These are phyloP conservation scores for Operophtera brumata DNA, from an alignment of 2,888 invertebrate genomes.

Conservation along the genomic window DNA sequence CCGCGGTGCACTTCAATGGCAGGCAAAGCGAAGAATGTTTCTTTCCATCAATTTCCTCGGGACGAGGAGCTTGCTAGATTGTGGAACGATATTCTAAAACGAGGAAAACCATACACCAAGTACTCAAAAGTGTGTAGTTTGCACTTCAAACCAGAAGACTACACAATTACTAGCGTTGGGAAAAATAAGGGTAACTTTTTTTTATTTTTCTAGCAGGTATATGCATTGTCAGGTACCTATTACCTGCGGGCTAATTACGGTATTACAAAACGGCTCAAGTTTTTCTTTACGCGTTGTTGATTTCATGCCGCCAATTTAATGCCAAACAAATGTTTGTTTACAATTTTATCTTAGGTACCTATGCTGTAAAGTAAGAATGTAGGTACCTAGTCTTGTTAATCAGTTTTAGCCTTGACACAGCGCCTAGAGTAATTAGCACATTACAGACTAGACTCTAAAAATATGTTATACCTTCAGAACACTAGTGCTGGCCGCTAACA, in stretches of 20 bases:
- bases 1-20: constrained; percentile 77
- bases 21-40: constrained; percentile 75
- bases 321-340: not conserved
- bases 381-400: too few relatives aligned
- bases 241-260: constrained; percentile 18
- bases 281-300: constrained; percentile 1
- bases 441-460: too few relatives aligned
- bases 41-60: constrained; percentile 74
- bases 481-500: too few relatives aligned
- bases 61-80: constrained; percentile 68
- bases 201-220: constrained; percentile 29
- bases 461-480: too few relatives aligned
- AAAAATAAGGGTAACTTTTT: constrained; percentile 69
- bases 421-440: too few relatives aligned
- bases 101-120: constrained; percentile 76
- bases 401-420: too few relatives aligned
- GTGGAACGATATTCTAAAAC: constrained; percentile 72
- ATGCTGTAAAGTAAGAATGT: too few relatives aligned
- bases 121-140: constrained; percentile 78
- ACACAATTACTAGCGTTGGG: constrained; percentile 69
- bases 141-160: constrained; percentile 72
- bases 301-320: not conserved
- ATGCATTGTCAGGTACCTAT: constrained; percentile 13
- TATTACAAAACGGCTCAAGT: not conserved
- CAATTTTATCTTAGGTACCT: not conserved